Evolutionary conservation across 2,113 vertebrate genomes (phyloP).

Genomic region (Centrocercus urophasianus): DNA sequence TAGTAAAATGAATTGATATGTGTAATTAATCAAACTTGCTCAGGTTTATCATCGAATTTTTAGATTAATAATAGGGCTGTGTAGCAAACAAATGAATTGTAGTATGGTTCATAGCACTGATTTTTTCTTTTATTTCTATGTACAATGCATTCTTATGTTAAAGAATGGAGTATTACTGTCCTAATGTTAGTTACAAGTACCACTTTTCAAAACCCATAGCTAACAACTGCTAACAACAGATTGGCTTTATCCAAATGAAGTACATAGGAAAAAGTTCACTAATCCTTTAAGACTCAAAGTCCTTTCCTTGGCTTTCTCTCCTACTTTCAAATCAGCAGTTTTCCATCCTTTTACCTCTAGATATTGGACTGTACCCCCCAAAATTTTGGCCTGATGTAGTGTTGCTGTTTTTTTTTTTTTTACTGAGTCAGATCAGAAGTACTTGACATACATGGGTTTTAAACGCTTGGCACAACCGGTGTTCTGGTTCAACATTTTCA

Average conservation of each 20-base stretch:
- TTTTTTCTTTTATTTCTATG: slow-evolving; percentile 6
- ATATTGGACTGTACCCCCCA: neutral
- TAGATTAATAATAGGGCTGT: neutral
- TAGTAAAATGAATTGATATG: neutral
- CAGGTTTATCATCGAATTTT: neutral
- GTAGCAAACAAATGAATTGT: neutral
- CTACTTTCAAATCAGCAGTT: neutral
- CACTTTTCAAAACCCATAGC: neutral
- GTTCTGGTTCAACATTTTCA: neutral
- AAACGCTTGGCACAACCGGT: neutral
- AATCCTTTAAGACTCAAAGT: neutral
- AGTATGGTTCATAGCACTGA: neutral
- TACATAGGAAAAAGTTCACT: neutral
- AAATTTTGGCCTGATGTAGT: neutral
- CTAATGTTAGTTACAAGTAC: neutral
- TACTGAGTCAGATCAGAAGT: too few relatives aligned
- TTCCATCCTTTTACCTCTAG: neutral
- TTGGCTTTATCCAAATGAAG: neutral
- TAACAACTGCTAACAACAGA: neutral
- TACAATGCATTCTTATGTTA: neutral
- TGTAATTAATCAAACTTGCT: slow-evolving; percentile 12
- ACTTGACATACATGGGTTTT: neutral
- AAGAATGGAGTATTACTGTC: neutral
- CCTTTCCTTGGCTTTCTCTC: neutral
- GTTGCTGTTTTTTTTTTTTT: neutral